phyloP scores from a whole-genome alignment of 2,113 vertebrate genomes.

The Etheostoma spectabile region DNA sequence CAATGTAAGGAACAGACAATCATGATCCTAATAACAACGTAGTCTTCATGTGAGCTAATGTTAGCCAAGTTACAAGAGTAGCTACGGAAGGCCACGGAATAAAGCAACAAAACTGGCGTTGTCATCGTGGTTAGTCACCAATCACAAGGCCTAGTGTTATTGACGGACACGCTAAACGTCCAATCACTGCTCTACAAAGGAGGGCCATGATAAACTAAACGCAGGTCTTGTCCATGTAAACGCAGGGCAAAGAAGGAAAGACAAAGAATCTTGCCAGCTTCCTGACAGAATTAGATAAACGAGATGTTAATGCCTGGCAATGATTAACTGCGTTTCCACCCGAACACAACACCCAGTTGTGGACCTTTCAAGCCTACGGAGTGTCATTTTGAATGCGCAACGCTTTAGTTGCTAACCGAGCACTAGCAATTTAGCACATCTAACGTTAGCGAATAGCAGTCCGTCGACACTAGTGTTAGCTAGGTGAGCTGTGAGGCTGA shows the following conservation, averaged over 20 bases:
- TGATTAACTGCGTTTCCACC: background rate
- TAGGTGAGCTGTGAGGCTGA: slow-evolving; percentile 50
- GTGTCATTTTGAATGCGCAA: slow-evolving; percentile 78
- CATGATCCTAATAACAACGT: background rate
- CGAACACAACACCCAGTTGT: background rate
- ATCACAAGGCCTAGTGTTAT: slow-evolving; percentile 57
- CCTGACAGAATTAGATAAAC: background rate
- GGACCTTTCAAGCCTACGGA: background rate
- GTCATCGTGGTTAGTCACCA: slow-evolving; percentile 75
- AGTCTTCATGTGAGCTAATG: slow-evolving; percentile 21
- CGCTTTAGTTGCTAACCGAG: slow-evolving; percentile 69
- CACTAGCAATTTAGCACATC: slow-evolving; percentile 65
- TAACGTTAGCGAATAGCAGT: slow-evolving; percentile 45
- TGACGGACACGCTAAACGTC: slow-evolving; percentile 64
- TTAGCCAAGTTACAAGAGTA: slow-evolving; percentile 56
- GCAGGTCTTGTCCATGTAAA: slow-evolving; percentile 78
- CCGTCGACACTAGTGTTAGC: slow-evolving; percentile 54
- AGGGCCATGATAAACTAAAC: slow-evolving; percentile 72
- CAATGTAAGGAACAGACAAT: background rate
- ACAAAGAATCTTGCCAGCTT: slow-evolving; percentile 68
- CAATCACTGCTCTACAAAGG: slow-evolving; percentile 70
- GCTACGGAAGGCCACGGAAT: slow-evolving; percentile 78
- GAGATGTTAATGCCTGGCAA: accelerated
- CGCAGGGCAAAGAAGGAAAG: slow-evolving; percentile 73
- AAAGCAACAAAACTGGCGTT: slow-evolving; percentile 76